Percentiles rank a stretch among this genome's conserved stretches.
phyloP scores from a whole-genome alignment of 2,113 vertebrate species.

The Rhombomys opimus region DNA sequence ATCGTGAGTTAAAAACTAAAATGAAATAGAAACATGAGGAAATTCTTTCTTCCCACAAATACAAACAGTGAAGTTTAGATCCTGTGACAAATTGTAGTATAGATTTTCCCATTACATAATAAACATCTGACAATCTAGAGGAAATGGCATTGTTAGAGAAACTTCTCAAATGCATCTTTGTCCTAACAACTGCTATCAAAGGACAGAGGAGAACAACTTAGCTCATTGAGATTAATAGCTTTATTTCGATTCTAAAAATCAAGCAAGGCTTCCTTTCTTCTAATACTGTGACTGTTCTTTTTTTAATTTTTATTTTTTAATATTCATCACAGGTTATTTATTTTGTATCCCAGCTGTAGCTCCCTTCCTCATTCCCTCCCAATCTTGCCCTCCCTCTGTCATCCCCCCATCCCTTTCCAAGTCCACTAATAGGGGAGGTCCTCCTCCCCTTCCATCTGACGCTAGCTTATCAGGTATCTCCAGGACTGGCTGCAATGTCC shows the following conservation, averaged over 20 bases:
- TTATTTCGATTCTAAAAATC: background rate
- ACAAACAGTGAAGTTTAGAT: background rate
- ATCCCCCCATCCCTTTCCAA: no score
- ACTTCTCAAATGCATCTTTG: background rate
- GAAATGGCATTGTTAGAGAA: background rate
- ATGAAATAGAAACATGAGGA: background rate
- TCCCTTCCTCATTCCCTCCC: no score
- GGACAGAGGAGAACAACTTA: background rate
- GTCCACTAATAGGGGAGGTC: no score
- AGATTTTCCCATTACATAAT: background rate
- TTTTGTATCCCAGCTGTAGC: no score
- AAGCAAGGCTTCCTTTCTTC: background rate
- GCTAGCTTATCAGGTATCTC: no score
- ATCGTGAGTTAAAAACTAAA: background rate
- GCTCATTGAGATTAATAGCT: background rate
- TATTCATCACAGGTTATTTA: no score
- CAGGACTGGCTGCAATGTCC: no score
- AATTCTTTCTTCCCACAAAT: background rate
- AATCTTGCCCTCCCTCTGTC: no score
- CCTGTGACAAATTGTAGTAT: background rate
- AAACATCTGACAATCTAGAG: background rate
- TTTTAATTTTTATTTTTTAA: no score
- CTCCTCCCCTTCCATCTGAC: no score
- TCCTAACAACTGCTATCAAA: background rate
- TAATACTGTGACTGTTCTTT: background rate